Base-by-base conservation (phyloP, 2,888 invertebrate species). In the Neoscelio sp. region DNA sequence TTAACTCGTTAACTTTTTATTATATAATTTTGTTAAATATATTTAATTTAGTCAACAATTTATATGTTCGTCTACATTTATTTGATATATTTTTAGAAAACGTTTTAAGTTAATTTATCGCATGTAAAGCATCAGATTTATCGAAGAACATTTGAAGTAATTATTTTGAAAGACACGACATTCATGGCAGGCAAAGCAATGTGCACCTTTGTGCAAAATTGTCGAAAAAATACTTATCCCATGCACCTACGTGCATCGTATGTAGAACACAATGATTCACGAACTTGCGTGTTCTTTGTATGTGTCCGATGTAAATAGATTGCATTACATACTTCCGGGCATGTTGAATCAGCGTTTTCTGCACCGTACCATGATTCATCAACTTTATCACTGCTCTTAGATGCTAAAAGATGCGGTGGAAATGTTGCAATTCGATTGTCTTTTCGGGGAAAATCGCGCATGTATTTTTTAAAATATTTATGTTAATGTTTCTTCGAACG, bases 291-390 rank as follows among this genome's bases (percentile, higher is more conserved):
- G 71, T 67, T 58, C 60, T 81, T 80, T 82, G 80, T 81, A 81
- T 82, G 73, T 75, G 68, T 79, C 81, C 80, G 80, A 80, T 74
- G 80, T 77, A 81, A 75, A 78, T 73, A 84, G 68, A 77, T 75
- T 82, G 80, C 80, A 81, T 80, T 83, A 83, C 77, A 65, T 71
- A 78, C 84, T 86, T 87, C 87, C 86, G 84, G 85, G 70, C 56
- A 78, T 46, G 85, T 83, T 87, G 87, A 88, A 85, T 88, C 87
- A 87, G 83, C 84, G 79, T 48, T 83, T 81, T 84, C 83, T 80
- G 70, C 38, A 40, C 35, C 38, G 8, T 54, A n/a, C 10, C 18
- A 48, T 82, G 83, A 84, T 64, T 84, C 84, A 82, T 68, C 28
- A 23, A 48, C 42, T 68, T 83, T 80, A 80, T 82, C 76, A 67